Evolutionary conservation across 1,140 invertebrate species (phyloP), one percentile per base, ranked within the genome.

Genomic region (Melitaea cinxia): DNA sequence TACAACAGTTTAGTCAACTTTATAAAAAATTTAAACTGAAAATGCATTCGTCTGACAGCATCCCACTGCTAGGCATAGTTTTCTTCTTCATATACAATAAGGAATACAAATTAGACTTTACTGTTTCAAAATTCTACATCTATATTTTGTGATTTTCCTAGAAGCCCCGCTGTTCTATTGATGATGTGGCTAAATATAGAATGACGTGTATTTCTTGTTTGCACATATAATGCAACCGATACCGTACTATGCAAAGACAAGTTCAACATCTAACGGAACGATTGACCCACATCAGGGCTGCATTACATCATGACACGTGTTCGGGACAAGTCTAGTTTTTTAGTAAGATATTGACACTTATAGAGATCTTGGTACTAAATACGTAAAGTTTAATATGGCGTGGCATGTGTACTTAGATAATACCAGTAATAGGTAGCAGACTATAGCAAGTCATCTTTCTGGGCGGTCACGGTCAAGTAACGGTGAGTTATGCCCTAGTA

Each of bases 381-480:
- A 23, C 15, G 42, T 60, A 66, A 66, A 45, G 50, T 15, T 60
- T 30, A 47, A 17, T 47, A 28, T 60, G 21, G 24, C 9, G 14
- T 55, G 57, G 28, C 52, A 37, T 39, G 37, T 57, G 28, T 45
- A 3, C 42, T 58, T 57, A 57, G 54, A 30, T 49, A 65, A 65
- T 39, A 50, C 42, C 47, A 42, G 54, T 57, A 65, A 58, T 62
- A 55, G 50, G 33, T 55, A 47, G 50, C 52, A 63, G 15, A 42
- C 65, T 58, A 67, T 71, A 70, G 47, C 69, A 61, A 83, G 76
- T 81, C 79, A 79, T 76, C 75, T 70, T 72, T 67, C 73, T 47
- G 68, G 66, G 62, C 75, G 78, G 80, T 83, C 82, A 85, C 73
- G 82, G 82, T 72, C 82, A 76, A 55, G 17, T 85, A 85, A 85